Conservation (phyloP, 1,140 invertebrate genomes). For the Colletes gigas region DNA sequence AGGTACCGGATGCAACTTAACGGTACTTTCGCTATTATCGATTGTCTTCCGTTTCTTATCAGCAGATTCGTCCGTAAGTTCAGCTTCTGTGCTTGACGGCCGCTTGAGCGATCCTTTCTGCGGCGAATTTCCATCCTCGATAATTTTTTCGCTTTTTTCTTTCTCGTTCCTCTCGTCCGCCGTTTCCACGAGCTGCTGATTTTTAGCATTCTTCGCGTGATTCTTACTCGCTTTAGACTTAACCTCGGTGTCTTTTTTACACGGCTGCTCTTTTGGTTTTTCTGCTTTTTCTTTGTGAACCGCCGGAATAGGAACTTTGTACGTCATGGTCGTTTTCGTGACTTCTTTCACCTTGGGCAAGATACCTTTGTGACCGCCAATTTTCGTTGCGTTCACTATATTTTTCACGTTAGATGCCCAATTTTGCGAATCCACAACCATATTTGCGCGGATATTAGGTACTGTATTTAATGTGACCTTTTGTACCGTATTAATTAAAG, state of each 20-base stretch:
- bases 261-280: slow-evolving; percentile 71
- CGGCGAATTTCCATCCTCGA: slow-evolving; percentile 22
- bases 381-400: slow-evolving; percentile 77
- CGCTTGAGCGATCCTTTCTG: slow-evolving; percentile 60
- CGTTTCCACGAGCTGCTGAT: slow-evolving; percentile 21
- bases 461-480: slow-evolving; percentile 73
- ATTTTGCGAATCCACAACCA: slow-evolving; percentile 74
- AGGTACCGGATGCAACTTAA: slow-evolving; percentile 30
- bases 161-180: slow-evolving; percentile 46
- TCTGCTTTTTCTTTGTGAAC: slow-evolving; percentile 79
- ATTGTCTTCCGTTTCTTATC: slow-evolving; percentile 59
- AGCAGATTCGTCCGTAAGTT: slow-evolving; percentile 33
- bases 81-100: slow-evolving; percentile 33
- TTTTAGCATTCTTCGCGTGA: slow-evolving; percentile 49
- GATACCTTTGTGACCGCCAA: slow-evolving; percentile 77
- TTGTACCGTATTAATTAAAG: slow-evolving; percentile 74
- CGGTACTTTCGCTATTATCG: slow-evolving; percentile 29
- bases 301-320: slow-evolving; percentile 87
- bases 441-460: slow-evolving; percentile 70
- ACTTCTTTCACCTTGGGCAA: slow-evolving; percentile 79
- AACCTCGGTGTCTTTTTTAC: slow-evolving; percentile 73
- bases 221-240: slow-evolving; percentile 67
- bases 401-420: slow-evolving; percentile 78
- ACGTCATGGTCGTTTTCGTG: slow-evolving; percentile 85
- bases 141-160: slow-evolving; percentile 39